A percentile compares a stretch with the other conserved stretches of the same genome.
phyloP scores from a whole-genome alignment of 2,888 invertebrate species.

The Volucella bombylans region DNA sequence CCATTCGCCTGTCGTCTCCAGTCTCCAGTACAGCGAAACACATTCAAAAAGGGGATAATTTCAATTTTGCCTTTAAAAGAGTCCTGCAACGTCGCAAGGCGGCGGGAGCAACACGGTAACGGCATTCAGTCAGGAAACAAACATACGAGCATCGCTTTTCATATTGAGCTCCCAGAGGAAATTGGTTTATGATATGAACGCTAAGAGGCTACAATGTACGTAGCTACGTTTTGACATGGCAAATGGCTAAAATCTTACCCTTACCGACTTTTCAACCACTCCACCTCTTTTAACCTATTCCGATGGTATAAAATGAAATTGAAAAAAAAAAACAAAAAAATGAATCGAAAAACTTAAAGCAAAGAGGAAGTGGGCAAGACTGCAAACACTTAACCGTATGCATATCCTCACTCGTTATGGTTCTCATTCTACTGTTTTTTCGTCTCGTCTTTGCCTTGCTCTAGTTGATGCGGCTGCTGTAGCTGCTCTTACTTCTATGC shows the following conservation, averaged over 20 bases:
- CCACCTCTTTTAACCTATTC: not conserved
- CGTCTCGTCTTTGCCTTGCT: constrained; percentile 14
- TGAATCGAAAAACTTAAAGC: not conserved
- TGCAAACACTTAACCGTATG: constrained; percentile 69
- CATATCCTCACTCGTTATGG: constrained; percentile 68
- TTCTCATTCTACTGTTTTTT: constrained; percentile 24
- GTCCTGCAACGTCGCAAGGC: constrained; percentile 19
- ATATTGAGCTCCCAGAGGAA: constrained; percentile 70
- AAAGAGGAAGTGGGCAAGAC: not conserved
- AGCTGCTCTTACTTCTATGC: constrained; percentile 19
- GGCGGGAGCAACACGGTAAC: constrained; percentile 1
- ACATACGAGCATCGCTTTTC: constrained; percentile 24
- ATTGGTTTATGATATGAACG: constrained; percentile 72
- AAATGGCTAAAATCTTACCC: constrained; percentile 33
- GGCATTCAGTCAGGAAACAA: constrained; percentile 41
- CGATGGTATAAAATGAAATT: constrained; percentile 64
- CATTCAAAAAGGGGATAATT: constrained; percentile 57
- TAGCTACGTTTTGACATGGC: constrained; percentile 43
- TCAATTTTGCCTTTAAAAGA: constrained; percentile 53
- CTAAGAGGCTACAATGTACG: constrained; percentile 53
- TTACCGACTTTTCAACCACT: not conserved
- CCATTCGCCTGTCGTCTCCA: constrained; percentile 24
- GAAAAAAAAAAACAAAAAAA: constrained; percentile 15
- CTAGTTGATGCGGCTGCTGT: constrained; percentile 61
- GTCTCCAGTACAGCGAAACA: constrained; percentile 11